phyloP scores from a whole-genome alignment of 2,797 vertebrate genomes.

The Pseudomugil tenellus region DNA sequence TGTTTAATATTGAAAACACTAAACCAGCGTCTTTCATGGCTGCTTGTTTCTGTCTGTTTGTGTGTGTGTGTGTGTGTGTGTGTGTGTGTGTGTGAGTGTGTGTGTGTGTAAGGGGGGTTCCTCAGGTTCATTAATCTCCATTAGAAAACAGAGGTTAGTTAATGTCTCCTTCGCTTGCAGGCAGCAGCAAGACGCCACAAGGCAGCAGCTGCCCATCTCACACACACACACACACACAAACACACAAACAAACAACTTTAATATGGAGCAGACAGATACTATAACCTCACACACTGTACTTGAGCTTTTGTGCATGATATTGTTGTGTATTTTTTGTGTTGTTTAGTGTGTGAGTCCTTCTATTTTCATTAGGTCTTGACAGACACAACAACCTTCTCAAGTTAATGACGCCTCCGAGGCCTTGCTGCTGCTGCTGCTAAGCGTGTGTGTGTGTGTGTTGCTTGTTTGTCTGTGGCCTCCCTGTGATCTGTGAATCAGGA shows the following conservation, averaged over 20 bases:
- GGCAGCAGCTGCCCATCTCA: constrained; percentile 59
- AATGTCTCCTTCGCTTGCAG: constrained; percentile 80
- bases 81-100: constrained; percentile 6
- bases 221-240: constrained; percentile 28
- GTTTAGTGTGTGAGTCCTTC: constrained; percentile 47
- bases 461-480: constrained; percentile 31
- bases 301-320: constrained; percentile 20
- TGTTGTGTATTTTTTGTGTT: too few species aligned
- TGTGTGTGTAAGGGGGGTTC: not conserved
- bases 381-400: constrained; percentile 73
- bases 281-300: constrained; percentile 18
- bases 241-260: constrained; percentile 14
- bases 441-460: constrained; percentile 23
- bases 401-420: constrained; percentile 73
- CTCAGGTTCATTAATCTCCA: constrained; percentile 85
- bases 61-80: not conserved
- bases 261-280: constrained; percentile 18
- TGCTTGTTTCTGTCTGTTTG: constrained; percentile 11
- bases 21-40: not conserved
- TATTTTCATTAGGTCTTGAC: constrained; percentile 76
- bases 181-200: constrained; percentile 67
- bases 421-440: constrained; percentile 38
- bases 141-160: constrained; percentile 87
- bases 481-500: constrained; percentile 40
- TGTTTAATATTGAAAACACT: too few species aligned